Conservation (phyloP, 2,888 invertebrate genomes). For the Eilema griseolum region DNA sequence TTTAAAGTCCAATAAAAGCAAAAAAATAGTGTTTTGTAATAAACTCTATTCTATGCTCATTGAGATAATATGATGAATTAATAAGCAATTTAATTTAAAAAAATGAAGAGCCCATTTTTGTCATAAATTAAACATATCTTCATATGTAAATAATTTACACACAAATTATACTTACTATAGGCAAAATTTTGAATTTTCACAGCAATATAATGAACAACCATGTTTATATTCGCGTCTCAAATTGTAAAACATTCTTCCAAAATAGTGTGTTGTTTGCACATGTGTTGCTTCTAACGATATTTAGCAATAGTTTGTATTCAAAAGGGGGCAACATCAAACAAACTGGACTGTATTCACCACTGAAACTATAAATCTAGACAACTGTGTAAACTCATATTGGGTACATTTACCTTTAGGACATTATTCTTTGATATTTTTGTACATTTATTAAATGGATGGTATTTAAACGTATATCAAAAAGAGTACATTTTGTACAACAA, state of each 20-base stretch:
- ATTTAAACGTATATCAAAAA: too few species aligned
- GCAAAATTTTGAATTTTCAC: not conserved
- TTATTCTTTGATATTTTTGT: constrained; percentile 20
- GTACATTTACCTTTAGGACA: constrained; percentile 41
- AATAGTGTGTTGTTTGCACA: constrained; percentile 63
- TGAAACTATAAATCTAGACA: constrained; percentile 56
- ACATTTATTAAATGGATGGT: too few species aligned
- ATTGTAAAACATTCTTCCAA: constrained; percentile 52
- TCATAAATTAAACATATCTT: too few species aligned
- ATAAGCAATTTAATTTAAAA: too few species aligned
- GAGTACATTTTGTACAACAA: too few species aligned
- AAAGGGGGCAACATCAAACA: constrained; percentile 70
- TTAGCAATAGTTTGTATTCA: constrained; percentile 56
- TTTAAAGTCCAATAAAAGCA: too few species aligned
- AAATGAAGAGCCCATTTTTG: too few species aligned
- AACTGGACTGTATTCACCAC: constrained; percentile 57
- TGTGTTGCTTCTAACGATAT: constrained; percentile 65
- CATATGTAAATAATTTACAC: not conserved
- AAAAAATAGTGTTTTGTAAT: too few species aligned
- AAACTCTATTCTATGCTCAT: too few species aligned
- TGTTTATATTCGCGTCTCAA: constrained; percentile 28
- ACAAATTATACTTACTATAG: not conserved
- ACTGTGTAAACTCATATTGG: constrained; percentile 57
- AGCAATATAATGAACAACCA: not conserved
- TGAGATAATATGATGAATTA: too few species aligned